Base-by-base conservation (phyloP, 2,888 invertebrate genomes). In the Branchellion lobata region DNA sequence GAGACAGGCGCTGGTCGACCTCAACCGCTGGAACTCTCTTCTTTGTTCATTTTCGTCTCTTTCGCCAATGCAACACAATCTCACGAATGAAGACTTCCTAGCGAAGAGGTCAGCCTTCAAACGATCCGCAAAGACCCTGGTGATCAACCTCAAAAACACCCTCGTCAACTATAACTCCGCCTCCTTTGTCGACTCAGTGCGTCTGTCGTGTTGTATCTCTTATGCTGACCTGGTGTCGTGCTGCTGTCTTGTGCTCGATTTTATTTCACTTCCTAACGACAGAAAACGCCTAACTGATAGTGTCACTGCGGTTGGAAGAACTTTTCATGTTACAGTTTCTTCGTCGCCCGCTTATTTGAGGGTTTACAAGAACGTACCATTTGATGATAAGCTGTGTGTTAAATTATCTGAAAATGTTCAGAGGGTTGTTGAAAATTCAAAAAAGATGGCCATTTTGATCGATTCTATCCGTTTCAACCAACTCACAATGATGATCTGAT, bases 141-240 rank as follows among this genome's bases (percentile, higher is more conserved):
- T 51, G 29, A 75, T 75, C 29, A 75, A 75, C 75, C 14, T 75
- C 3, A 75, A 75, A 33, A 75, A 75, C 31, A 51, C 75, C 75
- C 24, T 75, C 29, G 29, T 75, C 51, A 47, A 75, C 31, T 75
- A 29, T 53, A 27, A 53, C 21, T 75, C 75, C 18, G 31, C n/a
- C 1, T 47, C 53, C 53, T 75, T 75, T 31, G 14, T 31, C 27
- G 75, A 75, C 29, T 53, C 24, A 0, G 47, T 40, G 14, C 18
- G 75, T 0, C 51, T 75, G 75, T 75, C 75, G 1, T 75, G 75
- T 33, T 75, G 53, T 14, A 24, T 75, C 31, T 47, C 75, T 29
- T 75, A 75, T 29, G 75, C 75, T 21, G 75, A 75, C 51, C 51
- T 75, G 14, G 53, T 75, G 24, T 75, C 75, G 8, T 75, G 53